These are phyloP conservation scores for Pollenia griseotomentosa DNA, from an alignment of 2,888 invertebrate species.

Conservation along the genomic window DNA sequence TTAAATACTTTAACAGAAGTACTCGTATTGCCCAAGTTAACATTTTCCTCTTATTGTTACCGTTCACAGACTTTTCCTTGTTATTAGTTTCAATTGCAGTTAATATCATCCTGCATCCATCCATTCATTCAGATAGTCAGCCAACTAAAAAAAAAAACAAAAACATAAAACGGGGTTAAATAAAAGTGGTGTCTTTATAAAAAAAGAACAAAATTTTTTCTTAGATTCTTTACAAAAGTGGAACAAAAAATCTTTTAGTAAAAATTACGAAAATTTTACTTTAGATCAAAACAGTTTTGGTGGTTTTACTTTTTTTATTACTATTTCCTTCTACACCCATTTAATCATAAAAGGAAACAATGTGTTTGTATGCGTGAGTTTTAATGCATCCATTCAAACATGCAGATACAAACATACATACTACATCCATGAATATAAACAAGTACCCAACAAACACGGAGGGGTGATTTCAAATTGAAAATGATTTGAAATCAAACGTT, in stretches of 20 bases:
- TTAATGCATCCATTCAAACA: not conserved
- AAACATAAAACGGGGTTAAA: slow-evolving; percentile 13
- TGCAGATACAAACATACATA: no score
- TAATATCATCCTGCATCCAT: slow-evolving; percentile 40
- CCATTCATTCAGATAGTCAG: slow-evolving; percentile 18
- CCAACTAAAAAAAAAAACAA: not conserved
- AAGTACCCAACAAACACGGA: no score
- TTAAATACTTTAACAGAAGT: no score
- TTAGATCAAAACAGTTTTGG: slow-evolving; percentile 64
- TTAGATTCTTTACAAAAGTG: slow-evolving; percentile 56
- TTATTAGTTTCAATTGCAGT: slow-evolving; percentile 43
- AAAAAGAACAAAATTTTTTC: slow-evolving; percentile 39
- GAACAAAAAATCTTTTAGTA: slow-evolving; percentile 51
- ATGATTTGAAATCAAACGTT: no score
- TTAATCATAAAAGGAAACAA: not conserved
- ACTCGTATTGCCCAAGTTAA: no score
- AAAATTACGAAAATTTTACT: slow-evolving; percentile 44
- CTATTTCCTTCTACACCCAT: slow-evolving; percentile 9
- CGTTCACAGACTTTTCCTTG: slow-evolving; percentile 6
- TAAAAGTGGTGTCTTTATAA: slow-evolving; percentile 37
- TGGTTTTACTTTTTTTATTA: slow-evolving; percentile 61
- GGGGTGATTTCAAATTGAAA: no score
- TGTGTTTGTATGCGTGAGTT: not conserved
- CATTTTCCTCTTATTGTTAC: not conserved
- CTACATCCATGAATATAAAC: not conserved